Evolutionary conservation across 2,797 vertebrate genomes (phyloP).

Genomic region (Coregonus suidteri): DNA sequence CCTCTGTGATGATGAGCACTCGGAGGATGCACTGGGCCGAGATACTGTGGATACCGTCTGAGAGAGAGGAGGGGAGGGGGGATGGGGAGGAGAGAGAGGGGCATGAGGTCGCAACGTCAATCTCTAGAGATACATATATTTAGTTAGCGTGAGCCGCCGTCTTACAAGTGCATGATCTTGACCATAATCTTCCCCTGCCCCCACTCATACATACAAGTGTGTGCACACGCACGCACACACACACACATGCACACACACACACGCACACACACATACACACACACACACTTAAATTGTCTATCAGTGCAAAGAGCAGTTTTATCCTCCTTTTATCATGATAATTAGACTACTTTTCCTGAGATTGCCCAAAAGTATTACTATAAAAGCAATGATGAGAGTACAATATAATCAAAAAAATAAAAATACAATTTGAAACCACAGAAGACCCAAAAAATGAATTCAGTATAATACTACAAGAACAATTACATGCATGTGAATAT

Average conservation of each 20-base stretch:
- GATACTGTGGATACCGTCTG: slow-evolving; percentile 93
- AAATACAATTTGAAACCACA: neutral
- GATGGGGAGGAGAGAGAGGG: slow-evolving; percentile 26
- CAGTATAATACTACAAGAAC: too few species aligned
- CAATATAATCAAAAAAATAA: neutral
- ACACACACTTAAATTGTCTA: neutral
- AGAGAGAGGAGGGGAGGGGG: neutral
- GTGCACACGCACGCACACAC: slow-evolving; percentile 1
- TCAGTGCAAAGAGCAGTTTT: neutral
- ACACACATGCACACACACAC: neutral
- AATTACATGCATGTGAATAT: too few species aligned
- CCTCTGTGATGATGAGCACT: slow-evolving; percentile 96
- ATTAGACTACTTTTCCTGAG: neutral
- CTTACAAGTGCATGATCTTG: neutral
- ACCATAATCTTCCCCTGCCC: neutral
- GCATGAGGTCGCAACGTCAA: neutral
- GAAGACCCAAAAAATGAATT: neutral
- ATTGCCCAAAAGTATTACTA: neutral
- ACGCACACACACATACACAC: neutral
- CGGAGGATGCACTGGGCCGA: slow-evolving; percentile 91
- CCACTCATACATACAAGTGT: neutral
- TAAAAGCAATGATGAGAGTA: neutral
- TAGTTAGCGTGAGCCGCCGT: neutral
- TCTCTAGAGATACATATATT: slow-evolving; percentile 1
- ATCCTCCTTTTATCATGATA: neutral